Evolutionary conservation across 2,113 vertebrate genomes (phyloP).

Genomic region (Misgurnus mizolepis): DNA sequence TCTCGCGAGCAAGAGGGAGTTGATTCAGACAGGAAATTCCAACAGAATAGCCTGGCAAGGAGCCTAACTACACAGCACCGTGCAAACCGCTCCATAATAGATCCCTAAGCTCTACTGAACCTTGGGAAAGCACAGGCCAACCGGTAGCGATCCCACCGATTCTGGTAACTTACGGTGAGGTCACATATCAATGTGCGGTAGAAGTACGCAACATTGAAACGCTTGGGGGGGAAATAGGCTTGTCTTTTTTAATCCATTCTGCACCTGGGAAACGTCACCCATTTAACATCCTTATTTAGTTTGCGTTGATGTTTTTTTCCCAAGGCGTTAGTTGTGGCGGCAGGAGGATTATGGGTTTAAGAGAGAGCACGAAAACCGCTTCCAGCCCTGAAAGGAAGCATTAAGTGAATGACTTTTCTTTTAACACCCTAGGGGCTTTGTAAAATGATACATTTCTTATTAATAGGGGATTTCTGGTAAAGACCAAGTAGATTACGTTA

Average conservation of each 20-base stretch:
- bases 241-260: conserved; percentile 25
- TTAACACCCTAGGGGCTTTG: conserved; percentile 60
- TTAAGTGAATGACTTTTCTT: conserved; percentile 67
- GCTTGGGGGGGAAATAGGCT: not conserved
- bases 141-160: conserved; percentile 29
- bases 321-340: conserved; percentile 68
- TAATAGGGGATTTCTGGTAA: conserved; percentile 60
- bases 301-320: conserved; percentile 63
- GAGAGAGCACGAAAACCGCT: conserved; percentile 62
- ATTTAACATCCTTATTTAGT: conserved; percentile 64
- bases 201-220: conserved; percentile 36
- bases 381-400: conserved; percentile 68
- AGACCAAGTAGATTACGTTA: conserved; percentile 67
- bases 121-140: conserved; percentile 57
- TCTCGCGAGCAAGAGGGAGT: conserved; percentile 71
- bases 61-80: conserved; percentile 83
- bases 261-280: conserved; percentile 42
- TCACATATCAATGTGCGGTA: conserved; percentile 27
- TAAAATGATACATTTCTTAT: conserved; percentile 69
- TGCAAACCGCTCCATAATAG: conserved; percentile 78
- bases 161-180: conserved; percentile 25
- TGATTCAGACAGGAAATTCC: conserved; percentile 93
- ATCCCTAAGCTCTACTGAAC: conserved; percentile 59
- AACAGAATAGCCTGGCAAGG: conserved; percentile 81
- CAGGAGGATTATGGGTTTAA: conserved; percentile 73